Conservation (phyloP, 2,113 vertebrate genomes). For the Pelvicachromis taeniatus region DNA sequence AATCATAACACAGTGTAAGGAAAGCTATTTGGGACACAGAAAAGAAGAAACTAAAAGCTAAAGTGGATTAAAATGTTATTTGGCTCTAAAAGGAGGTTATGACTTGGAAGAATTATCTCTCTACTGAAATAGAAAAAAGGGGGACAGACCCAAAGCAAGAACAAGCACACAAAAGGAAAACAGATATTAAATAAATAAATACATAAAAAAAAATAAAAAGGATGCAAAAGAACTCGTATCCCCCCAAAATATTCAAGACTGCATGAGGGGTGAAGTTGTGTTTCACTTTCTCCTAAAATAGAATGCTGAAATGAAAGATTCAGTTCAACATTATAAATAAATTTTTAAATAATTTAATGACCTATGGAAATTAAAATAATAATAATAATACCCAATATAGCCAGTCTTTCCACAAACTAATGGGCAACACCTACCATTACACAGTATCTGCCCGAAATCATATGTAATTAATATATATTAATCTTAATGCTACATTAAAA, state of each 20-base stretch:
- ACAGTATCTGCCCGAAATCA: neutral
- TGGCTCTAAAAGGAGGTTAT: neutral
- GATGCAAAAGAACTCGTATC: neutral
- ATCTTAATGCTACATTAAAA: neutral
- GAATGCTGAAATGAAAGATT: neutral
- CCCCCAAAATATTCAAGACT: neutral
- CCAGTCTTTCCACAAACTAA: neutral
- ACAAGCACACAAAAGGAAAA: neutral
- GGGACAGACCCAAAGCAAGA: neutral
- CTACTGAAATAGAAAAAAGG: neutral
- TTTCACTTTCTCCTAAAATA: neutral
- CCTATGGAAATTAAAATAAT: neutral
- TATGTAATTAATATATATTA: neutral
- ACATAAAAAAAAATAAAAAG: neutral
- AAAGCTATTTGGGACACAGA: neutral
- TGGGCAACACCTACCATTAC: fast-evolving
- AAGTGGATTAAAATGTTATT: neutral
- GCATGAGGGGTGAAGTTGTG: neutral
- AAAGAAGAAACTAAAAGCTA: neutral
- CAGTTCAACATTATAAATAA: neutral
- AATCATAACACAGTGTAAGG: neutral
- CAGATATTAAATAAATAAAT: neutral
- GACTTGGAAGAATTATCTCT: neutral
- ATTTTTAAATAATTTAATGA: neutral
- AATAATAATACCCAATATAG: neutral